Conservation (phyloP, 2,113 vertebrate species). For the Scomber scombrus region DNA sequence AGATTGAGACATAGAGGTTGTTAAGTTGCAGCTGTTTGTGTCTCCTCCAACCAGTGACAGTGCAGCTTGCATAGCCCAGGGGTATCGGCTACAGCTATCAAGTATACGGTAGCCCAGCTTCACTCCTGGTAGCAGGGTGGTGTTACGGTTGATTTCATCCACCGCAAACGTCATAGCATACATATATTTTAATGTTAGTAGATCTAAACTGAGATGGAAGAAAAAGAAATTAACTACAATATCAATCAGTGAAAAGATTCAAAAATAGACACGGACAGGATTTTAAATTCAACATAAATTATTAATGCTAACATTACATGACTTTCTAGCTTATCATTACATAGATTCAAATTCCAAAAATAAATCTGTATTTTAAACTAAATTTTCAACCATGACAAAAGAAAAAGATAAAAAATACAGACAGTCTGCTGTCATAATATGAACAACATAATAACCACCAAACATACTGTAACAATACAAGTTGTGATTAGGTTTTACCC, state of each 20-base stretch:
- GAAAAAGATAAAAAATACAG: too few species aligned
- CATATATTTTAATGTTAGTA: slow-evolving; percentile 57
- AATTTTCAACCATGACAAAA: too few species aligned
- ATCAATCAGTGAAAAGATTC: neutral
- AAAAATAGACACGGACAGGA: too few species aligned
- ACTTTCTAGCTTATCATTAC: too few species aligned
- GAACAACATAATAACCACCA: neutral
- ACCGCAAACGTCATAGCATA: slow-evolving; percentile 81
- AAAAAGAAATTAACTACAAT: neutral
- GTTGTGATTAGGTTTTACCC: slow-evolving; percentile 57
- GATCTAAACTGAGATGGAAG: slow-evolving; percentile 67
- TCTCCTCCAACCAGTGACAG: slow-evolving; percentile 74
- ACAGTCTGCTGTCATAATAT: neutral
- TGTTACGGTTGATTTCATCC: slow-evolving; percentile 81
- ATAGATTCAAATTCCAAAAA: too few species aligned
- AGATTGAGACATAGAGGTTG: neutral
- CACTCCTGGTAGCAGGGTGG: slow-evolving; percentile 76
- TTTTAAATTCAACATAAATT: neutral
- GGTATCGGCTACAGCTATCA: slow-evolving; percentile 76
- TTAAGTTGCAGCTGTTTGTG: slow-evolving; percentile 53
- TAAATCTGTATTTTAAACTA: too few species aligned
- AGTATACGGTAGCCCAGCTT: slow-evolving; percentile 77
- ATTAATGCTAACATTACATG: too few species aligned
- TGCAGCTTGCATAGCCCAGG: slow-evolving; percentile 64
- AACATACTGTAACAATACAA: neutral